Evolutionary conservation across 2,113 vertebrate genomes (phyloP).

Genomic region (Zeus faber): DNA sequence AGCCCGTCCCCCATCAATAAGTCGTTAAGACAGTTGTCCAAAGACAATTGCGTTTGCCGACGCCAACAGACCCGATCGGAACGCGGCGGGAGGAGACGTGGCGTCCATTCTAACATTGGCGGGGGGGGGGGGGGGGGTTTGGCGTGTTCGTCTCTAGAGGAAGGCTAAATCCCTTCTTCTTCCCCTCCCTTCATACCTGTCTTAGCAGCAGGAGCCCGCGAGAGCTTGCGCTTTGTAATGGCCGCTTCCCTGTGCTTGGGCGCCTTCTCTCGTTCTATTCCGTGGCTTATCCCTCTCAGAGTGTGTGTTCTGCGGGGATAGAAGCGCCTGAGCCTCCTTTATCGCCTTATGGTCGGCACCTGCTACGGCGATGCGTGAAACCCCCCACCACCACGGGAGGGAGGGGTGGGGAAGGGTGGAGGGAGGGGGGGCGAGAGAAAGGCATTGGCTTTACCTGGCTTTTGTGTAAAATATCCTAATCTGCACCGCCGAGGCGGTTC

Average conservation of each 20-base stretch:
- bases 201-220: slow-evolving; percentile 51
- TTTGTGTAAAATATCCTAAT: slow-evolving; percentile 15
- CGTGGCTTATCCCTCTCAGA: slow-evolving; percentile 61
- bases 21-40: slow-evolving; percentile 52
- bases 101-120: too few species aligned
- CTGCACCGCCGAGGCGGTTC: slow-evolving; percentile 23
- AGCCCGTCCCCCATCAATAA: slow-evolving; percentile 14
- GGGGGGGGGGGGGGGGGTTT: too few species aligned
- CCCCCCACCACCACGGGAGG: slow-evolving; percentile 22
- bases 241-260: slow-evolving; percentile 50
- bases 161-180: slow-evolving; percentile 60
- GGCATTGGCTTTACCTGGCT: slow-evolving; percentile 11
- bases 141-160: slow-evolving; percentile 58
- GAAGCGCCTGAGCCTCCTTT: slow-evolving; percentile 56
- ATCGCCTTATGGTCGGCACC: slow-evolving; percentile 52
- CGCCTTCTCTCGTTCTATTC: too few species aligned
- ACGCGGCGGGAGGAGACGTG: slow-evolving; percentile 62
- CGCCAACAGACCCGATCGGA: too few species aligned
- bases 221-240: slow-evolving; percentile 58
- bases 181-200: slow-evolving; percentile 35
- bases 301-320: slow-evolving; percentile 61
- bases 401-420: slow-evolving; percentile 6
- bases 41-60: too few species aligned
- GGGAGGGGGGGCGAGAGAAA: not conserved
- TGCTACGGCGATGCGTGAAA: slow-evolving; percentile 30